phyloP scores from a whole-genome alignment of 1,140 invertebrate species.

The Pinna nobilis region DNA sequence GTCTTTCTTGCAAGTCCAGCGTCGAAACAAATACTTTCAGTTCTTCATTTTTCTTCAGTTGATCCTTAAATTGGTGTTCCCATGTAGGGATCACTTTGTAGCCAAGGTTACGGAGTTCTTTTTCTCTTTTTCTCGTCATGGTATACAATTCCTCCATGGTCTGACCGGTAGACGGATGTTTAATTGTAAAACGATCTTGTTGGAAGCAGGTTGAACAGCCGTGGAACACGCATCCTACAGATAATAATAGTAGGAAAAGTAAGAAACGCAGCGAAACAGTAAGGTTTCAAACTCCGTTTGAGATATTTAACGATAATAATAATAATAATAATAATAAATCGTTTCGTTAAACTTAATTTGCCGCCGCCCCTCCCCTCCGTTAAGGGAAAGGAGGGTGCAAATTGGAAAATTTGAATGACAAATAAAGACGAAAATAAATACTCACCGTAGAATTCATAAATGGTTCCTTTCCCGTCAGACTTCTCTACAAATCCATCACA shows the following conservation, averaged over 20 bases:
- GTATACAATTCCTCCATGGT: conserved; percentile 41
- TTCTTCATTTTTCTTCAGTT: conserved; percentile 29
- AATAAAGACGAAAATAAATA: neutral
- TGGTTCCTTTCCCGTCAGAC: conserved; percentile 1
- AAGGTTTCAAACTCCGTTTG: no score
- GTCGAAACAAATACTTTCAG: conserved; percentile 26
- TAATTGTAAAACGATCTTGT: neutral
- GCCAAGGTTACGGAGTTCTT: conserved; percentile 3
- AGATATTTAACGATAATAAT: neutral
- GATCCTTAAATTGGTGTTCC: conserved; percentile 48
- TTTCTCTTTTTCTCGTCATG: conserved; percentile 29
- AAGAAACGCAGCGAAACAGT: no score
- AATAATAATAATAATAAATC: neutral
- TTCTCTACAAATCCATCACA: conserved; percentile 37
- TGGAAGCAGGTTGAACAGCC: conserved; percentile 52
- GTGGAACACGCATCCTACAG: conserved; percentile 51
- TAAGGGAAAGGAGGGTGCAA: neutral
- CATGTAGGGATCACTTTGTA: conserved; percentile 41
- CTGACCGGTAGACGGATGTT: conserved; percentile 24
- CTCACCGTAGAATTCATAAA: conserved; percentile 28
- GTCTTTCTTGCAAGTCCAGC: conserved; percentile 24
- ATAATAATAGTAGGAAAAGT: neutral
- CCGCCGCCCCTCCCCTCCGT: conserved; percentile 16
- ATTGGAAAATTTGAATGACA: neutral
- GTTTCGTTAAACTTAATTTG: neutral